A percentile compares a stretch with the other conserved stretches of the same genome.
These are phyloP conservation scores for Patella pellucida DNA, from an alignment of 2,888 invertebrate species.

Conservation along the genomic window DNA sequence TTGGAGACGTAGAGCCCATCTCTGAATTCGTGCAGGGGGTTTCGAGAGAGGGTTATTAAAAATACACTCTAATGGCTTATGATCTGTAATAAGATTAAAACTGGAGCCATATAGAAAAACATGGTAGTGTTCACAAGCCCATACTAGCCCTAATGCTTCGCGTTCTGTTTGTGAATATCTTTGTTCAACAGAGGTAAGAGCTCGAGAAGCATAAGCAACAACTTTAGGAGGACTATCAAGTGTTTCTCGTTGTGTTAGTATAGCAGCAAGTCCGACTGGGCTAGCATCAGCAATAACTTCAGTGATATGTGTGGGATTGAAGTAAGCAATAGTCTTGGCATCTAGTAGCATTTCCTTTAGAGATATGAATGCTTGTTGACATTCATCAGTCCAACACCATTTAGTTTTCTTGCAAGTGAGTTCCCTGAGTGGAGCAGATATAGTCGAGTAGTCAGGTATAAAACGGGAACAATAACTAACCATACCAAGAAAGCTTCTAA, in stretches of 20 bases:
- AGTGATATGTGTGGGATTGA: slow-evolving; percentile 26
- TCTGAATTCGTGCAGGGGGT: slow-evolving; percentile 42
- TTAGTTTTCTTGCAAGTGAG: slow-evolving; percentile 1
- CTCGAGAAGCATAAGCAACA: slow-evolving; percentile 38
- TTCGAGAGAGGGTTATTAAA: slow-evolving; percentile 28
- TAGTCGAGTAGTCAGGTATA: not conserved
- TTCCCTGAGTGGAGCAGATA: not conserved
- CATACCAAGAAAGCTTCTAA: slow-evolving; percentile 11
- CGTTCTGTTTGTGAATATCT: slow-evolving; percentile 37
- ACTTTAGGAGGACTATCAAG: slow-evolving; percentile 17
- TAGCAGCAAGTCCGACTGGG: slow-evolving; percentile 32
- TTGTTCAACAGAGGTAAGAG: slow-evolving; percentile 31
- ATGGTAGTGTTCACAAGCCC: slow-evolving; percentile 45
- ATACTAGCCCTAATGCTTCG: slow-evolving; percentile 44
- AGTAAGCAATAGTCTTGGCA: slow-evolving; percentile 28
- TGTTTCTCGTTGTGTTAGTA: slow-evolving; percentile 31
- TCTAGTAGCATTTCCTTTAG: slow-evolving; percentile 27
- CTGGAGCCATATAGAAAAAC: slow-evolving; percentile 41
- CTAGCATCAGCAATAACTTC: slow-evolving; percentile 36
- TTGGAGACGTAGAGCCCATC: slow-evolving; percentile 37
- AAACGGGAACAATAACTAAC: slow-evolving; percentile 11
- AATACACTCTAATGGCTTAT: not conserved
- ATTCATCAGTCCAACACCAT: slow-evolving; percentile 13
- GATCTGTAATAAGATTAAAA: not conserved
- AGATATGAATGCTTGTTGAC: slow-evolving; percentile 34